Conservation (phyloP, 1,140 invertebrate genomes). For the Paraescarpia echinospica region DNA sequence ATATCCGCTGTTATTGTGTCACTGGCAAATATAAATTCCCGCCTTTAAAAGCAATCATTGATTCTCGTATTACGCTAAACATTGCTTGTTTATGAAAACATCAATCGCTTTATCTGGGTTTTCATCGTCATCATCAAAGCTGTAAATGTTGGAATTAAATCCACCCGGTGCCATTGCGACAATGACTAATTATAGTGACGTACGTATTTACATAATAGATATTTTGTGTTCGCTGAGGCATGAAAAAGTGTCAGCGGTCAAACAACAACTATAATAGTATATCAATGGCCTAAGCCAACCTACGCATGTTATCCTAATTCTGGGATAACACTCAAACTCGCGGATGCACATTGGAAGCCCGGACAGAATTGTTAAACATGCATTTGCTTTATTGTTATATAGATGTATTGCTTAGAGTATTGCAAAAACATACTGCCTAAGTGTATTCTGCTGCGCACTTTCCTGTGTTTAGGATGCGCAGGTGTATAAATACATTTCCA, state of each 20-base stretch:
- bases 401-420: neutral
- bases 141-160: neutral
- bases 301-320: neutral
- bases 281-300: neutral
- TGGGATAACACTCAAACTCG: neutral
- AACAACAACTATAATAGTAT: neutral
- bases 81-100: neutral
- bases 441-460: neutral
- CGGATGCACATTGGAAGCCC: neutral
- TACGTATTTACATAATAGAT: neutral
- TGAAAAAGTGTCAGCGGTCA: neutral
- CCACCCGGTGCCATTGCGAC: neutral
- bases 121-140: neutral
- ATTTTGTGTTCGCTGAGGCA: neutral
- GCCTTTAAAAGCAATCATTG: neutral
- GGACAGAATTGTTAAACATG: neutral
- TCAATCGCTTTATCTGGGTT: neutral
- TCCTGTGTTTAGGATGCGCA: neutral
- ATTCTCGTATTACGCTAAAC: neutral
- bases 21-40: too few species aligned
- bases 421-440: neutral
- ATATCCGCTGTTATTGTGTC: too few species aligned
- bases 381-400: neutral
- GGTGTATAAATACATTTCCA: neutral
- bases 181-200: neutral